Evolutionary conservation across 2,888 invertebrate species (phyloP).

Genomic region (Aspidapion aeneum): DNA sequence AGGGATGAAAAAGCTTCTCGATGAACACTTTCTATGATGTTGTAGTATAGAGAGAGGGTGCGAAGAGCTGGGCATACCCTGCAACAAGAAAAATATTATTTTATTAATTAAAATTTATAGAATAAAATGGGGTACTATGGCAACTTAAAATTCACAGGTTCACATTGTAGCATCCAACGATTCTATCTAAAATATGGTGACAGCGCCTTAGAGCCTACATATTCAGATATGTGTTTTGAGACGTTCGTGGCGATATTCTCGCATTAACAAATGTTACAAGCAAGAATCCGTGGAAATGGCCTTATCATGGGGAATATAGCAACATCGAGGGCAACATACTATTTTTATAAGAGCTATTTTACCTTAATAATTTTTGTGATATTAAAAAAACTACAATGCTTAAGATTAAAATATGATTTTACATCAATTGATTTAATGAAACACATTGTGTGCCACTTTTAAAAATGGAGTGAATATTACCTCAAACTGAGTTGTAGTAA

Average conservation of each 20-base stretch:
- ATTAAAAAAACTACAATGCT: background rate
- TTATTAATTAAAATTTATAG: too few relatives aligned
- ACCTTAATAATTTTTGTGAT: background rate
- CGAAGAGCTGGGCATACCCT: conserved; percentile 73
- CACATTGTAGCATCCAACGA: too few relatives aligned
- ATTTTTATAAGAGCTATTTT: background rate
- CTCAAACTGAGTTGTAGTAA: too few relatives aligned
- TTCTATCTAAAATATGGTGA: background rate
- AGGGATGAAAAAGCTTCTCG: conserved; percentile 74
- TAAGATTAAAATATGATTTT: too few relatives aligned
- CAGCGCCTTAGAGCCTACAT: background rate
- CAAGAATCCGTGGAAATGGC: background rate
- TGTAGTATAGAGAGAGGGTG: conserved; percentile 79
- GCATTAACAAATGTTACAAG: background rate
- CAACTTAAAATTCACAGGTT: too few relatives aligned
- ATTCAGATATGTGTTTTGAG: background rate
- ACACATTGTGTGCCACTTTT: too few relatives aligned
- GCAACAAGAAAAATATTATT: background rate
- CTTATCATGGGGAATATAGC: background rate
- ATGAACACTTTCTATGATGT: conserved; percentile 74
- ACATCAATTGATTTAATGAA: too few relatives aligned
- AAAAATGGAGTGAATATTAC: too few relatives aligned
- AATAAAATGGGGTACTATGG: too few relatives aligned
- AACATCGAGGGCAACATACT: background rate
- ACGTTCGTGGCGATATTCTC: background rate